Conservation (phyloP, 92 coral and sea anemone genomes). For the Montipora capitata region DNA sequence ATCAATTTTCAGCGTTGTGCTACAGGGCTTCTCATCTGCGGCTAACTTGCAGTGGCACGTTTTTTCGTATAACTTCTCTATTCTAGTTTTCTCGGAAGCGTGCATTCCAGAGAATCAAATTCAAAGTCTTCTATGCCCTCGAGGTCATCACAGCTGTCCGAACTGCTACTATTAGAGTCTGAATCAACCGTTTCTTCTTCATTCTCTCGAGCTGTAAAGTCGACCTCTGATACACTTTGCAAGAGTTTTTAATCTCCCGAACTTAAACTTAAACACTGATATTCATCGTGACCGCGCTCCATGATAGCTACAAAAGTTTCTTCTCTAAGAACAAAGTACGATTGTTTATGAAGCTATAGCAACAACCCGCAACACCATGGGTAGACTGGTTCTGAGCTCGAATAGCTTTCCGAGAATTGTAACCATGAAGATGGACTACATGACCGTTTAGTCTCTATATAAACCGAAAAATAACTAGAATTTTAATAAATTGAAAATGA, state of each 20-base stretch:
- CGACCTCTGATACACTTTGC: constrained; percentile 14
- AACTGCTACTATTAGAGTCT: constrained; percentile 34
- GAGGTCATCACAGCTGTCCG: constrained; percentile 33
- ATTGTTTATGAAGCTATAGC: constrained; percentile 7
- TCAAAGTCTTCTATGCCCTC: constrained; percentile 12
- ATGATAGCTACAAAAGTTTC: constrained; percentile 20
- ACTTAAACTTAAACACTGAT: constrained; percentile 19
- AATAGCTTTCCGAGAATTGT: neutral
- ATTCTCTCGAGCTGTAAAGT: constrained; percentile 8
- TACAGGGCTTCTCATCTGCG: constrained; percentile 34
- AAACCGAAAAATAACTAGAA: too few species aligned
- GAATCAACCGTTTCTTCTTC: constrained; percentile 19
- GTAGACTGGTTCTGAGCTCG: neutral
- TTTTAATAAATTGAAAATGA: too few species aligned
- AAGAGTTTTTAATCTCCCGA: constrained; percentile 12
- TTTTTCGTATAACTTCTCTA: constrained; percentile 44
- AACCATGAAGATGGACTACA: constrained; percentile 1
- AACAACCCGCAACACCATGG: neutral
- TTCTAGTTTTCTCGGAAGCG: constrained; percentile 29
- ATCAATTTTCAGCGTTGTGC: neutral
- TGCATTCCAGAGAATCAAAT: constrained; percentile 20
- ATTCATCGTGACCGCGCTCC: constrained; percentile 14
- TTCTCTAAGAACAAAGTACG: neutral
- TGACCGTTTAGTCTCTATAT: neutral
- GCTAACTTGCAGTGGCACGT: constrained; percentile 45